Evolutionary conservation across 2,888 invertebrate genomes (phyloP).

Genomic region (Syrphus vitripennis): DNA sequence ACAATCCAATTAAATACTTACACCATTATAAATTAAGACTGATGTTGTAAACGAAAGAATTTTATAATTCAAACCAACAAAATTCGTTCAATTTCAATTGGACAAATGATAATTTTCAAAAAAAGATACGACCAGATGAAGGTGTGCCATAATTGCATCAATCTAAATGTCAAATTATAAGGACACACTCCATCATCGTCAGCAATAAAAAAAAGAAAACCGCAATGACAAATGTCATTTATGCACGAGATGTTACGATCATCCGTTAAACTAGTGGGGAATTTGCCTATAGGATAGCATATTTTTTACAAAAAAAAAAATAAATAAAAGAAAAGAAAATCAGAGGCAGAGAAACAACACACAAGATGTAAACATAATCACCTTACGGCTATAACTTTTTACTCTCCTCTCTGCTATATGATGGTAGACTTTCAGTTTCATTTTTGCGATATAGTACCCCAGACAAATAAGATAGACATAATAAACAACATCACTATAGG

Average conservation of each 20-base stretch:
- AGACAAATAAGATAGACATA: conserved; percentile 56
- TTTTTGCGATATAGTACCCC: conserved; percentile 58
- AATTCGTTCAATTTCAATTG: conserved; percentile 48
- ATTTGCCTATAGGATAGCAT: conserved; percentile 23
- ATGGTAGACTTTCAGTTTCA: conserved; percentile 66
- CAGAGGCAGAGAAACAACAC: conserved; percentile 13
- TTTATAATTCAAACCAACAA: conserved; percentile 18
- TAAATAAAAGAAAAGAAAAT: neutral
- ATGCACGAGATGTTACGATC: conserved; percentile 30
- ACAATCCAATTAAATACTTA: conserved; percentile 47
- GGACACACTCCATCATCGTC: conserved; percentile 65
- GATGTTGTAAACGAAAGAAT: conserved; percentile 21
- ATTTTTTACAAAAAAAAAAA: neutral
- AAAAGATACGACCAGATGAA: neutral
- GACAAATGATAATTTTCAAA: neutral
- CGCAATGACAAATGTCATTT: conserved; percentile 65
- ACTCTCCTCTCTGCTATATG: neutral
- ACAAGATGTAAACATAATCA: conserved; percentile 44
- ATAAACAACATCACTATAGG: conserved; percentile 35
- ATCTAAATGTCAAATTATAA: conserved; percentile 67
- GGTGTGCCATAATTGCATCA: conserved; percentile 67
- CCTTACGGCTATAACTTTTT: conserved; percentile 40
- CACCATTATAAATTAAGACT: conserved; percentile 12
- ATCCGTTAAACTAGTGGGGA: conserved; percentile 19
- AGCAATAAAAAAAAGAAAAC: neutral